phyloP scores from a whole-genome alignment of 2,113 vertebrate genomes.

The Hydrolagus affinis region DNA sequence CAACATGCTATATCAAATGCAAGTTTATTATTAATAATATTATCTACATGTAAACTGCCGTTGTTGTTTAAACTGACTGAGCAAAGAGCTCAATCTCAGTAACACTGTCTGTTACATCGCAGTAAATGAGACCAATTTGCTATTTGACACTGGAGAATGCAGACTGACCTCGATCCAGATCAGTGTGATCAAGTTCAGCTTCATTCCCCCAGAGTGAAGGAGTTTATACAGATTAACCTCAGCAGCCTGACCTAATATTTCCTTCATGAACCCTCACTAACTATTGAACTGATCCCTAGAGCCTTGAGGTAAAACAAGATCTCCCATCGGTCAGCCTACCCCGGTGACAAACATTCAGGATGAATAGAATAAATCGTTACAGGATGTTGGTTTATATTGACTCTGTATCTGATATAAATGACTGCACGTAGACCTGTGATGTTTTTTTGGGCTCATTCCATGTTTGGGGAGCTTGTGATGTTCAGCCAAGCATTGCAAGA shows the following conservation, averaged over 20 bases:
- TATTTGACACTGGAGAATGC: not conserved
- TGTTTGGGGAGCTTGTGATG: not conserved
- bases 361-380: conserved; percentile 27
- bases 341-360: not conserved
- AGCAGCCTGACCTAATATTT: conserved; percentile 1
- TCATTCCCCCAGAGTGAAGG: conserved; percentile 13
- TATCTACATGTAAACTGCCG: too few species aligned
- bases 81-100: too few species aligned
- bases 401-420: conserved; percentile 4
- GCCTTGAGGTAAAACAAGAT: conserved; percentile 12
- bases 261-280: conserved; percentile 13
- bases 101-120: not conserved
- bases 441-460: conserved; percentile 24
- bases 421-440: conserved; percentile 16
- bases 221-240: conserved; percentile 14
- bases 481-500: not conserved
- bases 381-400: conserved; percentile 24
- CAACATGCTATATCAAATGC: too few species aligned
- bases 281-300: not conserved
- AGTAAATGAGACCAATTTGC: not conserved
- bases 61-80: too few species aligned
- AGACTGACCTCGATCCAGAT: conserved; percentile 20
- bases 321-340: not conserved
- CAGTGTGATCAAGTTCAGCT: conserved; percentile 2
- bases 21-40: too few species aligned